Evolutionary conservation across 2,797 vertebrate species (phyloP).

Genomic region (Sebastes variabilis): DNA sequence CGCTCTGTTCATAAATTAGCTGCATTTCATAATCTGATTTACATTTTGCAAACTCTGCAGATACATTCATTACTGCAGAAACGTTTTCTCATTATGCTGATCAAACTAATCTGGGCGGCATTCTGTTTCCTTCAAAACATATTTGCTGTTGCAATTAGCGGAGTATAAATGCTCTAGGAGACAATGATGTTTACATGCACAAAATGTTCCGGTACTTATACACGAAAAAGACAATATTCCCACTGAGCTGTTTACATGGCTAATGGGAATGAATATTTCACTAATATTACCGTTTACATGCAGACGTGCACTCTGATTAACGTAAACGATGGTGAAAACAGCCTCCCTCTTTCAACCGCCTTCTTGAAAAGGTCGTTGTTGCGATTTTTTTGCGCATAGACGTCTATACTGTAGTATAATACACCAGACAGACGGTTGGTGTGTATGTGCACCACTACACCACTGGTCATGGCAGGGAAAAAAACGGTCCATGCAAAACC

Average conservation of each 20-base stretch:
- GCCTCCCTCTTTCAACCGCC: neutral
- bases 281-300: neutral
- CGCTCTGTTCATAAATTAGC: neutral
- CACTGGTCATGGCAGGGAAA: constrained; percentile 68
- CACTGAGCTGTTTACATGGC: neutral
- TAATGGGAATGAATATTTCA: neutral
- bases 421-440: neutral
- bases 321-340: fast-evolving
- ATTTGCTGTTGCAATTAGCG: neutral
- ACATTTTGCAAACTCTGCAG: constrained; percentile 6
- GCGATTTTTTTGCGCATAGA: neutral
- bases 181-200: neutral
- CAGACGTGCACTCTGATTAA: neutral
- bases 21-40: neutral
- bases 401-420: neutral
- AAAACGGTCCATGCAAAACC: constrained; percentile 61
- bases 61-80: neutral
- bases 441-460: constrained; percentile 29
- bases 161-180: neutral
- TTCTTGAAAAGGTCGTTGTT: neutral
- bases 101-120: neutral
- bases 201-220: neutral
- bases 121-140: neutral
- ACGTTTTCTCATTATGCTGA: constrained; percentile 1
- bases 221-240: neutral